Percentiles rank a stretch among this genome's conserved stretches.
Conservation (phyloP, 1,140 invertebrate genomes). For the Lutraria rhynchaena region DNA sequence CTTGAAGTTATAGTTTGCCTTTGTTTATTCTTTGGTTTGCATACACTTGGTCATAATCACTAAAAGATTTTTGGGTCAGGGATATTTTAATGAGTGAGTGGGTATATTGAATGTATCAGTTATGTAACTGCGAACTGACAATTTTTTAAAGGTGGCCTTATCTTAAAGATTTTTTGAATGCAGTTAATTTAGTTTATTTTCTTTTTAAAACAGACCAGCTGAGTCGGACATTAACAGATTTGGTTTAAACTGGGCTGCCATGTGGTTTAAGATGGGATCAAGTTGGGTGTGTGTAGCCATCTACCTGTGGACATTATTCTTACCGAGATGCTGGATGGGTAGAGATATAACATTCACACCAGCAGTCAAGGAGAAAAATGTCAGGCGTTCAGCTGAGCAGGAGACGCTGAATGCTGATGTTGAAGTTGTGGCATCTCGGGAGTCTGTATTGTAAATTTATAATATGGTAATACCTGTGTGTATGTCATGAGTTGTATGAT, state of each 20-base stretch:
- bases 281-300: conserved; percentile 96
- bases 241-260: conserved; percentile 86
- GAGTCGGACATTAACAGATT: conserved; percentile 76
- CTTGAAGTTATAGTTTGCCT: too few relatives aligned
- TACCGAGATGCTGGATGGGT: conserved; percentile 93
- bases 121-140: too few relatives aligned
- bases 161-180: too few relatives aligned
- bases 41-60: too few relatives aligned
- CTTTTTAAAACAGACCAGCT: conserved; percentile 68
- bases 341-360: conserved; percentile 88
- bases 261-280: conserved; percentile 99
- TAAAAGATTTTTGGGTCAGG: too few relatives aligned
- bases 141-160: too few relatives aligned
- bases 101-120: too few relatives aligned
- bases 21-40: too few relatives aligned
- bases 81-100: too few relatives aligned
- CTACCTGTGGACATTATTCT: conserved; percentile 96
- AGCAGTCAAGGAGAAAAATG: neutral
- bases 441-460: conserved; percentile 54
- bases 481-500: too few relatives aligned
- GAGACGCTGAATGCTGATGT: conserved; percentile 46
- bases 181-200: too few relatives aligned
- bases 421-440: conserved; percentile 58
- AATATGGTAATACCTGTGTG: too few relatives aligned
- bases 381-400: conserved; percentile 26